phyloP scores from a whole-genome alignment of 2,113 vertebrate species.

The Poeciliopsis prolifica region DNA sequence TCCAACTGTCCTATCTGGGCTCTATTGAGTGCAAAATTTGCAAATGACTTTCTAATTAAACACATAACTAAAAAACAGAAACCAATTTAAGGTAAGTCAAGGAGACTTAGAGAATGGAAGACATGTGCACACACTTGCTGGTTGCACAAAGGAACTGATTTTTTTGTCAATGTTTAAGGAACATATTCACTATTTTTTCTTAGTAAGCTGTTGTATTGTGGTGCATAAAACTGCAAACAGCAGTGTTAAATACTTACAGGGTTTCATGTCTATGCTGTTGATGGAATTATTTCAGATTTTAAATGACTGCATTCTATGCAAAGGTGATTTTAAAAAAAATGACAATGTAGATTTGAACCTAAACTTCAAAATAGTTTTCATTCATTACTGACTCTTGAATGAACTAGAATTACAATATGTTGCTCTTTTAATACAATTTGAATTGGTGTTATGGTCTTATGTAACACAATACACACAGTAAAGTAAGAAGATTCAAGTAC shows the following conservation, averaged over 20 bases:
- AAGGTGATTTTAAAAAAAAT: neutral
- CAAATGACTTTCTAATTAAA: slow-evolving; percentile 36
- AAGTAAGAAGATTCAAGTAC: slow-evolving; percentile 18
- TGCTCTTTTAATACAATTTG: slow-evolving; percentile 17
- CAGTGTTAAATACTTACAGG: neutral
- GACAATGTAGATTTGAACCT: neutral
- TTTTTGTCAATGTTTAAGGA: slow-evolving; percentile 10
- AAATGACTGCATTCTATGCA: neutral
- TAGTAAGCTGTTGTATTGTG: slow-evolving; percentile 60
- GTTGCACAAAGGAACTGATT: slow-evolving; percentile 76
- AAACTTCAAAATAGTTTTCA: neutral
- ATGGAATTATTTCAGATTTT: neutral
- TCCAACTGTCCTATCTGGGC: slow-evolving; percentile 50
- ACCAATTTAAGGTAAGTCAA: slow-evolving; percentile 76
- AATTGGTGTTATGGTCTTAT: slow-evolving; percentile 58
- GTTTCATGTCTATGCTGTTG: slow-evolving; percentile 1
- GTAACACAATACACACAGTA: slow-evolving; percentile 63
- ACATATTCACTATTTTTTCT: neutral
- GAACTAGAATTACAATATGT: neutral
- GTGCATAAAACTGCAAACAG: slow-evolving; percentile 60
- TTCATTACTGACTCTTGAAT: slow-evolving; percentile 1
- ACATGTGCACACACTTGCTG: slow-evolving; percentile 55
- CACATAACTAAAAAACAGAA: neutral
- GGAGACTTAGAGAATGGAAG: slow-evolving; percentile 42
- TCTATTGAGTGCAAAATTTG: slow-evolving; percentile 41